A percentile compares a stretch with the other conserved stretches of the same genome.
Evolutionary conservation across 2,113 vertebrate genomes (phyloP).

Genomic region (Butorides virescens): DNA sequence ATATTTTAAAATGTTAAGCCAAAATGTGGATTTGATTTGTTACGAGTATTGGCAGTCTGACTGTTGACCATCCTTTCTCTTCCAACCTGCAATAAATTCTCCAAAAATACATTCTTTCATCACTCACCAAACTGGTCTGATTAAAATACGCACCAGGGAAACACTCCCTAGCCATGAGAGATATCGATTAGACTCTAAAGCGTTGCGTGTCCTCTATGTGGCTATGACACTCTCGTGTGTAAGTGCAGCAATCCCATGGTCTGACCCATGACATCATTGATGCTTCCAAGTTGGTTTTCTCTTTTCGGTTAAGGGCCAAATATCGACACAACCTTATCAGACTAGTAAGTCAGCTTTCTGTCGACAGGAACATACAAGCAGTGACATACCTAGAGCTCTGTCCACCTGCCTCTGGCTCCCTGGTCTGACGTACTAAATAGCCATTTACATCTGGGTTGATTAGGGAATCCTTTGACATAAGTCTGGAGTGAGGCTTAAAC

Average conservation of each 20-base stretch:
- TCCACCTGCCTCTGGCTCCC: neutral
- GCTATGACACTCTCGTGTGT: neutral
- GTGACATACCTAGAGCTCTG: neutral
- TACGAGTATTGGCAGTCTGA: neutral
- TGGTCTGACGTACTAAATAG: neutral
- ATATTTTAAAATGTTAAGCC: neutral
- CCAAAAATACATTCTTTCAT: constrained; percentile 7
- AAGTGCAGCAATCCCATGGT: neutral
- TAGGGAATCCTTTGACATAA: neutral
- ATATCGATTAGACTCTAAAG: neutral
- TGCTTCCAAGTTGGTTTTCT: neutral
- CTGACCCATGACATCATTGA: neutral
- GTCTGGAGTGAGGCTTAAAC: neutral
- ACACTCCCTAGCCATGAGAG: neutral
- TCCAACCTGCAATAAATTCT: constrained; percentile 36
- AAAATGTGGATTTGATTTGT: constrained; percentile 51
- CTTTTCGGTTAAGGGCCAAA: neutral
- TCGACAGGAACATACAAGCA: neutral
- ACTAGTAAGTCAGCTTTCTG: neutral
- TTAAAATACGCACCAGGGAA: constrained; percentile 13
- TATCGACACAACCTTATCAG: neutral
- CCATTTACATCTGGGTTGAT: neutral
- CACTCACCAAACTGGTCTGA: neutral
- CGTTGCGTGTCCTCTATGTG: neutral
- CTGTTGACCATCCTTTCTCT: neutral